Percentiles rank a stretch among this genome's conserved stretches.
Evolutionary conservation across 2,888 invertebrate genomes (phyloP).

Genomic region (Dolichomitus sp.): DNA sequence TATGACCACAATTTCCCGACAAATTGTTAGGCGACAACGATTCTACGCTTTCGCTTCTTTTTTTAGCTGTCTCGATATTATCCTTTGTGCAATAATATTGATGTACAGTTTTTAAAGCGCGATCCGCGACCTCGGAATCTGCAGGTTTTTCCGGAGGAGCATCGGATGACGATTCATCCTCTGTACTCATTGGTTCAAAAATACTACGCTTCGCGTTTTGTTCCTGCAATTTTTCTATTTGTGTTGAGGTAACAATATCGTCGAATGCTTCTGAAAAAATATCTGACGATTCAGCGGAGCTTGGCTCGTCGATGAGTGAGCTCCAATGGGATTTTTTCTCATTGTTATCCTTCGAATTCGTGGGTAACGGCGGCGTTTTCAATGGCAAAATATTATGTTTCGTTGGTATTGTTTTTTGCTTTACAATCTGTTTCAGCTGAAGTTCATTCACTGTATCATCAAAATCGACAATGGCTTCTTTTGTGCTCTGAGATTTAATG

Average conservation of each 20-base stretch:
- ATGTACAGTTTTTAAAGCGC: slow-evolving; percentile 75
- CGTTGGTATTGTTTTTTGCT: background rate
- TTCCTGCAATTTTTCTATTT: slow-evolving; percentile 31
- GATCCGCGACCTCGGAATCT: slow-evolving; percentile 69
- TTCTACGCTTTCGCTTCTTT: slow-evolving; percentile 10
- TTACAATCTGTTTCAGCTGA: background rate
- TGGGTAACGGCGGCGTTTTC: slow-evolving; percentile 17
- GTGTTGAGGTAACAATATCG: slow-evolving; percentile 45
- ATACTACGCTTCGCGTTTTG: slow-evolving; percentile 36
- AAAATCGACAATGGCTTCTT: slow-evolving; percentile 41
- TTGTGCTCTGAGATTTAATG: slow-evolving; percentile 12
- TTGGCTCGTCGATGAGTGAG: slow-evolving; percentile 48
- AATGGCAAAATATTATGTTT: background rate
- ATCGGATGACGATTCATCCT: slow-evolving; percentile 67
- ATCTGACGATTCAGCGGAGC: slow-evolving; percentile 39
- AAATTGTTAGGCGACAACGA: background rate
- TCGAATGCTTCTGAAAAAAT: background rate
- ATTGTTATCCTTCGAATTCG: background rate
- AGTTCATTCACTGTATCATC: background rate
- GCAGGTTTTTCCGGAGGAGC: slow-evolving; percentile 30
- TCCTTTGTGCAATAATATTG: slow-evolving; percentile 71
- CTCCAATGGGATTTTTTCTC: slow-evolving; percentile 52
- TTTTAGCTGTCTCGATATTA: slow-evolving; percentile 37
- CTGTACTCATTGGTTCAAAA: slow-evolving; percentile 52
- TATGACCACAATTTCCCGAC: background rate